Base-by-base conservation (phyloP, 2,888 invertebrate genomes). In the Synergus umbraculus region DNA sequence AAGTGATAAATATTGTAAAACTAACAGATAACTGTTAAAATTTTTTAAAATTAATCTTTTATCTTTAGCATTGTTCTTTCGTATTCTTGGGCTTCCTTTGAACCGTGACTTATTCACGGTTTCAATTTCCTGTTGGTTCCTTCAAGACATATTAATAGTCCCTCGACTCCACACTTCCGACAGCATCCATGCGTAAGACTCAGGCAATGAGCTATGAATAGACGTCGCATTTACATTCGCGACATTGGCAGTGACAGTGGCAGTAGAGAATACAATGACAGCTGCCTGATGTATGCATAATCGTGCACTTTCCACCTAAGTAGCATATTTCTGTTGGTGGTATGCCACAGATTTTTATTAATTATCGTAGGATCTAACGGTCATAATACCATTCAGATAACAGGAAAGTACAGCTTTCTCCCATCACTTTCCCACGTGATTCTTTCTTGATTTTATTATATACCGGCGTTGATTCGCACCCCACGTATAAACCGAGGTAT, bases 241-340 rank as follows among this genome's bases (percentile, higher is more conserved):
- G 87, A 80, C 87, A 87, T 87, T 86, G 88, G 82, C 85, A 85
- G 77, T 86, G 85, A 77, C 83, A 81, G 80, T 83, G 81, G 81
- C 81, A 67, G 78, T 76, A 82, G 80, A 12, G 13, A 60, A 60
- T 54, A 37, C 37, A 73, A n/a, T 54, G 67, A 67, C 67, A 67
- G 18, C 44, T 67, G 67, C 44, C 22, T 18, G 7, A 15, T 2
- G 73, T 13, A 37, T 49, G n/a, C 15, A 49, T 37, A 73, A 37
- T 73, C 49, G 54, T 73, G 49, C 54, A 73, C 73, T 73, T 73
- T 73, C 73, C 37, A 73, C 15, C 37, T 4, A 29, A n/a, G 44
- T 69, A 41, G 41, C 15, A 46, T 37, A 69, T 49, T 29, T 69
- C 13, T 29, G 46, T 64, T 9, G 8, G 15, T 22, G 15, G 49